A percentile compares a stretch with the other conserved stretches of the same genome.
These are phyloP conservation scores for Brachionichthys hirsutus DNA, from an alignment of 2,113 vertebrate species.

Conservation along the genomic window DNA sequence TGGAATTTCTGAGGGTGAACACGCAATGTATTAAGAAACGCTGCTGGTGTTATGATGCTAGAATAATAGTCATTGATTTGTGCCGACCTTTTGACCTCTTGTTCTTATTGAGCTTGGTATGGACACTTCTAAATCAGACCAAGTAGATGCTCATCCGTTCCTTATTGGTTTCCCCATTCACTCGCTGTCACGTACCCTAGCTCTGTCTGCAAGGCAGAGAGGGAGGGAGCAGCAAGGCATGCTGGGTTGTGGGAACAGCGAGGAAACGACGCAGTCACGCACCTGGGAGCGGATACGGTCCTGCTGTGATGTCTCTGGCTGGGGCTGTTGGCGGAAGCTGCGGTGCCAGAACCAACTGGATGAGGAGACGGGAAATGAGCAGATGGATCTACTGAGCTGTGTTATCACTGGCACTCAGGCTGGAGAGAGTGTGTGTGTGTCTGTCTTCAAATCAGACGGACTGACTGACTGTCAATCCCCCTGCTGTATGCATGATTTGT, in stretches of 20 bases:
- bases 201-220: background rate
- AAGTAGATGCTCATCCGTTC: background rate
- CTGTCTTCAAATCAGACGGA: slow-evolving; percentile 50
- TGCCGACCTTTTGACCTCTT: slow-evolving; percentile 41
- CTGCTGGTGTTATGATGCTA: slow-evolving; percentile 1
- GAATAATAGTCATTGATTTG: slow-evolving; percentile 28
- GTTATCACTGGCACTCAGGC: slow-evolving; percentile 68
- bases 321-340: slow-evolving; percentile 60
- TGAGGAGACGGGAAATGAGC: slow-evolving; percentile 57
- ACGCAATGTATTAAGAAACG: slow-evolving; percentile 25
- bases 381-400: slow-evolving; percentile 56
- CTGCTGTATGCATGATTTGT: slow-evolving; percentile 72
- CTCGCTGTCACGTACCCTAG: background rate
- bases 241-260: slow-evolving; percentile 62
- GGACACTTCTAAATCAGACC: background rate
- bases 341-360: slow-evolving; percentile 74
- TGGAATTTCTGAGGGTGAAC: background rate
- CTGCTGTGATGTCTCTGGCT: slow-evolving; percentile 55
- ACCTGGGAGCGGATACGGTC: slow-evolving; percentile 47
- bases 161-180: slow-evolving; percentile 4
- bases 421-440: slow-evolving; percentile 49
- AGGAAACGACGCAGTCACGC: slow-evolving; percentile 41
- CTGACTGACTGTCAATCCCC: slow-evolving; percentile 55
- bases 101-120: background rate
- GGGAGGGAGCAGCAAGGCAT: slow-evolving; percentile 30